These are phyloP conservation scores for Malaclemys terrapin DNA, from an alignment of 2,113 vertebrate genomes.

Conservation along the genomic window DNA sequence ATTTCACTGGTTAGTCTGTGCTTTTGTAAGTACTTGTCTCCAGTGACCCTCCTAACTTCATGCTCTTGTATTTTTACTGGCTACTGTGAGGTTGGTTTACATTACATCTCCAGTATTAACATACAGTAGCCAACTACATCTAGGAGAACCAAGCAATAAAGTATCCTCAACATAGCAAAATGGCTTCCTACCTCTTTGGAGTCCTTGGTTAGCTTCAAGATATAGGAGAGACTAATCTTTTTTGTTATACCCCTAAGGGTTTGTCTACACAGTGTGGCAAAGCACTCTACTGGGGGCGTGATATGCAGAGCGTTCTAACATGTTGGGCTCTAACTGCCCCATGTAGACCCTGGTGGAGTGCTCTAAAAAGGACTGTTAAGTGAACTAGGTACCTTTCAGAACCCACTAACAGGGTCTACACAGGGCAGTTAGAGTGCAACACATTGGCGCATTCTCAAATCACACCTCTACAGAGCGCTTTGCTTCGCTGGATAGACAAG, in stretches of 20 bases:
- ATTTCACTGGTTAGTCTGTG: background rate
- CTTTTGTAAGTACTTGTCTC: constrained; percentile 15
- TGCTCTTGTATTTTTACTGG: constrained; percentile 1
- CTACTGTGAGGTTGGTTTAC: constrained; percentile 18
- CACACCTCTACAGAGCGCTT: no score
- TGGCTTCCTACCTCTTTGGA: background rate
- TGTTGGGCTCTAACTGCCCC: no score
- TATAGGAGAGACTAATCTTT: constrained; percentile 25
- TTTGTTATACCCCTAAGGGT: background rate
- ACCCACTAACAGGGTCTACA: no score
- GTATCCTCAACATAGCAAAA: background rate
- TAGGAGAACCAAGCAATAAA: constrained; percentile 20
- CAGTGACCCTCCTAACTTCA: background rate
- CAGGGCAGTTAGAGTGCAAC: no score
- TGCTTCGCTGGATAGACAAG: no score
- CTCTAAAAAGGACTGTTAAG: no score
- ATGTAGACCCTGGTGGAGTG: no score
- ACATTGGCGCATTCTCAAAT: no score
- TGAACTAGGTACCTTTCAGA: no score
- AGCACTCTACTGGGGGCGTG: no score
- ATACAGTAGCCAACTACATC: background rate
- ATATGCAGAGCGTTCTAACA: no score
- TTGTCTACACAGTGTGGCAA: no score
- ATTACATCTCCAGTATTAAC: background rate
- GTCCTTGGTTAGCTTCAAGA: constrained; percentile 22